Evolutionary conservation across 2,797 vertebrate species (phyloP), one percentile per base, ranked within the genome.

Genomic region (Salarias fasciatus): DNA sequence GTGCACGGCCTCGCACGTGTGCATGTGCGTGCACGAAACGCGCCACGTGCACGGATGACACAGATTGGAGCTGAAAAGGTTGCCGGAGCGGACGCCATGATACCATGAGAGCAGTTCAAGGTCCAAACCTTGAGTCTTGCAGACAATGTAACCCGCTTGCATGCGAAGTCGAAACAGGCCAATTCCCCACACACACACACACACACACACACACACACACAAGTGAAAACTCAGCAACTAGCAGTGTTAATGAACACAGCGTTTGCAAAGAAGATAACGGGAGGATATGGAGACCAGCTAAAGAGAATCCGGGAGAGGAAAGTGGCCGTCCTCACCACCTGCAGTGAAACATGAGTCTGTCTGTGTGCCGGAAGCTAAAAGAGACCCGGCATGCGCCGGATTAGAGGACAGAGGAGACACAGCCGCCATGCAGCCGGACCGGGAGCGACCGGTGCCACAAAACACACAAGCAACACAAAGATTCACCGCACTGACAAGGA

Each of bases 241-340:
- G n/a, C n/a, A n/a, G n/a, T n/a, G n/a, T n/a, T n/a, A n/a, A n/a
- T n/a, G n/a, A n/a, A n/a, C n/a, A n/a, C n/a, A n/a, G n/a, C n/a
- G n/a, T n/a, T n/a, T n/a, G n/a, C n/a, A n/a, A n/a, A n/a, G n/a
- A n/a, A n/a, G n/a, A n/a, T 53, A 68, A 48, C 63, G 14, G 29
- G 9, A 46, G 53, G 44, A 69, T 54, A 53, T 57, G 61, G 65
- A 62, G 54, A 66, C 54, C 14, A 45, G 36, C 28, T 45, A 55
- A 75, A 51, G 72, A 67, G 53, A 44, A 63, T 29, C 14, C 11
- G 50, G 14, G 3, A 18, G 42, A 53, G 37, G 68, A 55, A 29
- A 57, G 48, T 41, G 69, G 69, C 69, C 49, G 43, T 28, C 46
- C 35, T 67, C 70, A 47, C 53, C 51, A 75, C 50, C 52, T 63